Evolutionary conservation across 2,113 vertebrate species (phyloP).

Genomic region (Platanista minor): DNA sequence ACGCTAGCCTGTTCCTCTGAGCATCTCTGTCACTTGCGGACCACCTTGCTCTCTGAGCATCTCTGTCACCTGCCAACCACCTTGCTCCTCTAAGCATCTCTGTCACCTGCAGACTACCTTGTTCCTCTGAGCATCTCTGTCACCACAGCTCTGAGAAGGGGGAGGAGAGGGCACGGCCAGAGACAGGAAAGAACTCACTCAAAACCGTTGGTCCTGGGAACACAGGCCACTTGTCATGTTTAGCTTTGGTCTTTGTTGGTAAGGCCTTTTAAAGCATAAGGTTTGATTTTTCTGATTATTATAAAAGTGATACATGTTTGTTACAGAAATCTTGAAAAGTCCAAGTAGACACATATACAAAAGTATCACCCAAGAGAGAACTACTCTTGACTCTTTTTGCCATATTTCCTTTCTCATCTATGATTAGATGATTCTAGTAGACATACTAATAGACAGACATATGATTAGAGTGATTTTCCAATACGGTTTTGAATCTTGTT

Average conservation of each 20-base stretch:
- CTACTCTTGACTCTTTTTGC: not conserved
- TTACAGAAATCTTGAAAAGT: constrained; percentile 4
- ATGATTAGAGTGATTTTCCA: not conserved
- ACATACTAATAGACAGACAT: not conserved
- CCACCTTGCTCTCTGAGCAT: not conserved
- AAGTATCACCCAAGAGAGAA: not conserved
- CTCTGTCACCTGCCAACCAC: not conserved
- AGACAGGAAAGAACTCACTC: not conserved
- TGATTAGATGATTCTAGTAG: not conserved
- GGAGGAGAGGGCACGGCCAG: not conserved
- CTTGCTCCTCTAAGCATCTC: not conserved
- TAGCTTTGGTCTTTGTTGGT: not conserved
- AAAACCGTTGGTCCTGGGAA: not conserved
- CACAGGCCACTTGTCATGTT: not conserved
- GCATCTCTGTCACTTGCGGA: not conserved
- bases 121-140: not conserved
- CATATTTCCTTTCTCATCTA: not conserved
- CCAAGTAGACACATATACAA: not conserved
- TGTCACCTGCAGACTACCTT: not conserved
- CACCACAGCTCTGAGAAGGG: not conserved
- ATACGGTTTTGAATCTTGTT: not conserved
- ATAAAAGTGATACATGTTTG: not conserved
- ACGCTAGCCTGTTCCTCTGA: not conserved
- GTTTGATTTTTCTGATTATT: not conserved
- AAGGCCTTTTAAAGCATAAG: not conserved